phyloP scores from a whole-genome alignment of 2,113 vertebrate species.

The Paraplagusia blochii region DNA sequence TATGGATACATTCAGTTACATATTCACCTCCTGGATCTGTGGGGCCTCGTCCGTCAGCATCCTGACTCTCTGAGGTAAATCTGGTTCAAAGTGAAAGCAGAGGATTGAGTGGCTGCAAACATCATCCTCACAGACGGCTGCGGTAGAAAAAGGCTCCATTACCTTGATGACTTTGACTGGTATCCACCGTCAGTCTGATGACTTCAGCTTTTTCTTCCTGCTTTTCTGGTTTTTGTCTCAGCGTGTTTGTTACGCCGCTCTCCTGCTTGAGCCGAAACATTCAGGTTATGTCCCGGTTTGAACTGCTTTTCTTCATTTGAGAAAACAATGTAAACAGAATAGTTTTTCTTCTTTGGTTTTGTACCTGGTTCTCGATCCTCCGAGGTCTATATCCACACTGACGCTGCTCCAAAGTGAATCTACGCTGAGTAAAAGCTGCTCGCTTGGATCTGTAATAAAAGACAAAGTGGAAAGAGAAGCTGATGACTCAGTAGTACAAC shows the following conservation, averaged over 20 bases:
- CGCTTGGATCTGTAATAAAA: constrained; percentile 67
- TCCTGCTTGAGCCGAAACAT: constrained; percentile 27
- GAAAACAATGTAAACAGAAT: neutral
- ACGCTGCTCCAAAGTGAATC: constrained; percentile 67
- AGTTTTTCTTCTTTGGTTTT: neutral
- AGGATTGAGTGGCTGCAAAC: neutral
- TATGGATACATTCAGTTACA: neutral
- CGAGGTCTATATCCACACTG: constrained; percentile 55
- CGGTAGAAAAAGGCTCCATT: neutral
- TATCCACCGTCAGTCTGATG: constrained; percentile 30
- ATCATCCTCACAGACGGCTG: neutral
- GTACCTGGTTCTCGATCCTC: constrained; percentile 68
- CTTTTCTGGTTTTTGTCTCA: constrained; percentile 34
- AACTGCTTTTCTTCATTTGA: neutral
- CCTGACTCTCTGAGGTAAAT: constrained; percentile 75
- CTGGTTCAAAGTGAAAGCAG: constrained; percentile 53
- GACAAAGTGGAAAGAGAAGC: constrained; percentile 28
- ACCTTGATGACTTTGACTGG: constrained; percentile 70
- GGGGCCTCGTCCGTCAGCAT: constrained; percentile 86
- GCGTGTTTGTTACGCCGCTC: constrained; percentile 34
- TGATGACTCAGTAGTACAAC: constrained; percentile 11
- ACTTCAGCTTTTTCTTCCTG: constrained; percentile 2
- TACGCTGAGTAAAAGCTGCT: constrained; percentile 68
- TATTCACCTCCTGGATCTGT: constrained; percentile 84
- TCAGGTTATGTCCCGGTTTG: neutral